Evolutionary conservation across 2,797 vertebrate genomes (phyloP).

Genomic region (Acestrorhynchus altus): DNA sequence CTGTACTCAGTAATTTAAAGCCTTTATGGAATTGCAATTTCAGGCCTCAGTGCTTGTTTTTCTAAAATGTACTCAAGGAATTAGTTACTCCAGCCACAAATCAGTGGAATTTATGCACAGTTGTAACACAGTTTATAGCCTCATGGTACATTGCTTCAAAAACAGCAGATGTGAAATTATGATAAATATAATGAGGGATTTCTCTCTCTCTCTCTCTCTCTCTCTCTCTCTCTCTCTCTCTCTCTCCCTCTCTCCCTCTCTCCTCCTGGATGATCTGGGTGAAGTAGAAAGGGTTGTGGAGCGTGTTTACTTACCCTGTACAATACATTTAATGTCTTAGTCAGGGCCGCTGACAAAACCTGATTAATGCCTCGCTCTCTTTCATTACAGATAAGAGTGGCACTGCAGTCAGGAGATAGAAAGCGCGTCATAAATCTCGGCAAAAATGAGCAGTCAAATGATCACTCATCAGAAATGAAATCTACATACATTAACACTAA

Average conservation of each 20-base stretch:
- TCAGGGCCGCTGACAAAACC: slow-evolving; percentile 98
- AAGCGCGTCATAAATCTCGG: slow-evolving; percentile 96
- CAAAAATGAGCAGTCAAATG: slow-evolving; percentile 99
- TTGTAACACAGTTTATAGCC: slow-evolving; percentile 99
- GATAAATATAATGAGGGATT: slow-evolving; percentile 99
- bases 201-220: slow-evolving; percentile 56
- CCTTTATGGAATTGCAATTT: slow-evolving; percentile 99
- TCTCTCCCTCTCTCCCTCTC: slow-evolving; percentile 54
- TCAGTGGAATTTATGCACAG: slow-evolving; percentile 99
- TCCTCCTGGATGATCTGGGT: slow-evolving; percentile 62
- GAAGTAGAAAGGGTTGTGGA: slow-evolving; percentile 92
- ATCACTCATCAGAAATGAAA: slow-evolving; percentile 99
- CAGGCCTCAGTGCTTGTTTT: slow-evolving; percentile 99
- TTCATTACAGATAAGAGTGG: slow-evolving; percentile 99
- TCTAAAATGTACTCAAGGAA: slow-evolving; percentile 99
- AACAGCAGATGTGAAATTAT: slow-evolving; percentile 99
- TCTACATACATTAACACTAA: slow-evolving; percentile 99
- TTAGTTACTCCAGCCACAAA: slow-evolving; percentile 99
- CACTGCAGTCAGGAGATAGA: slow-evolving; percentile 99
- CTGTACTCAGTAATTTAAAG: slow-evolving; percentile 99
- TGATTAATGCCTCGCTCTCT: slow-evolving; percentile 99
- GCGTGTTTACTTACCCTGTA: slow-evolving; percentile 99
- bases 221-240: not conserved
- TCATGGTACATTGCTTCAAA: slow-evolving; percentile 99
- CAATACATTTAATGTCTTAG: slow-evolving; percentile 99